These are phyloP conservation scores for Cabera pusaria DNA, from an alignment of 2,888 invertebrate genomes.

Conservation along the genomic window DNA sequence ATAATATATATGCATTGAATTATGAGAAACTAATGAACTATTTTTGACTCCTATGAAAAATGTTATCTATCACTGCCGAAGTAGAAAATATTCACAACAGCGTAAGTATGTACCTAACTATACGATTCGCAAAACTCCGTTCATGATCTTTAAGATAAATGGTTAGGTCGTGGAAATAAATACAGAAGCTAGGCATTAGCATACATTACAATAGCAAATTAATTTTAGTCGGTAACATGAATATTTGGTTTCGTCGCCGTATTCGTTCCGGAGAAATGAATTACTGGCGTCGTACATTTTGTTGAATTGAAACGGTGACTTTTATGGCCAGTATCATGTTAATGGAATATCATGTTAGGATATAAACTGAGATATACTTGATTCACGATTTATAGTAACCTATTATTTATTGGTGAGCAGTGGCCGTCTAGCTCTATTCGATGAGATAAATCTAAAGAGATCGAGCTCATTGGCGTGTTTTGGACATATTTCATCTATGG, in stretches of 20 bases:
- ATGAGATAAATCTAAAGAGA: no score
- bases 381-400: no score
- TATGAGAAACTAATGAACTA: no score
- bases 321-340: conserved; percentile 22
- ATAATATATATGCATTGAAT: no score
- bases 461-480: no score
- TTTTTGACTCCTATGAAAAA: no score
- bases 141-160: conserved; percentile 70
- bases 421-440: no score
- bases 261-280: conserved; percentile 8
- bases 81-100: no score
- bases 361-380: conserved; percentile 10
- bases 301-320: conserved; percentile 16
- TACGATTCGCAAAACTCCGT: conserved; percentile 60
- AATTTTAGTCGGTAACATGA: conserved; percentile 38
- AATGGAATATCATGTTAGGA: conserved; percentile 15
- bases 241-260: conserved; percentile 5
- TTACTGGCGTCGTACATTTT: conserved; percentile 4
- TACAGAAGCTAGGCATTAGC: conserved; percentile 60
- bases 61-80: no score
- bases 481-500: no score
- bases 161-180: conserved; percentile 55
- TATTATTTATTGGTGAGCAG: no score
- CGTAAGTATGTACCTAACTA: conserved; percentile 46
- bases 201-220: conserved; percentile 73